These are phyloP conservation scores for Cyphomyrus plagiostoma DNA, from an alignment of 2,113 vertebrate species.

Conservation along the genomic window DNA sequence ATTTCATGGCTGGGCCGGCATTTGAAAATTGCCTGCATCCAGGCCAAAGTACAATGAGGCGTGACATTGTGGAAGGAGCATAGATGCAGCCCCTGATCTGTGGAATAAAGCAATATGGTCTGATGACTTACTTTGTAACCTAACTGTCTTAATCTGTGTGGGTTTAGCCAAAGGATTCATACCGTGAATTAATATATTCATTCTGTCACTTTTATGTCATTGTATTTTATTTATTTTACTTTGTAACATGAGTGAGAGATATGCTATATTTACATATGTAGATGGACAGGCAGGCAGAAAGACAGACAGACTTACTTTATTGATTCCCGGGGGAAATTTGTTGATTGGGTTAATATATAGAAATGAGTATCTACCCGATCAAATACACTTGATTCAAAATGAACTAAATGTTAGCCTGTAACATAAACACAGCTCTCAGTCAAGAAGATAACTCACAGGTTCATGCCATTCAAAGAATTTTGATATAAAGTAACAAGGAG, in stretches of 20 bases:
- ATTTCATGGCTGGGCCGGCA: background rate
- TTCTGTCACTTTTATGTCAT: background rate
- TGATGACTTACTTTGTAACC: background rate
- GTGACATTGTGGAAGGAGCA: background rate
- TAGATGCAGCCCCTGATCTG: background rate
- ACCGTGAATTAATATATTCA: background rate
- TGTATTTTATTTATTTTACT: background rate
- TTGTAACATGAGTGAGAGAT: background rate
- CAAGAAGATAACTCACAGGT: background rate
- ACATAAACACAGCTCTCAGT: background rate
- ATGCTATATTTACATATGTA: background rate
- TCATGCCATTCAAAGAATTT: background rate
- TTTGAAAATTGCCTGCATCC: background rate
- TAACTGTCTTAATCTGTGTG: background rate
- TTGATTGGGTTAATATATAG: background rate
- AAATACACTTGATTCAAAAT: background rate
- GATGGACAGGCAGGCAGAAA: background rate
- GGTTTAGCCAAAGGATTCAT: background rate
- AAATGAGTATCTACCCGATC: background rate
- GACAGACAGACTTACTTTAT: background rate
- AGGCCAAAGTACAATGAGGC: background rate
- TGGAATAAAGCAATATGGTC: background rate
- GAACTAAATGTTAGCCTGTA: background rate
- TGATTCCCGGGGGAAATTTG: background rate
- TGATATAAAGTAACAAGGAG: background rate